A percentile compares a stretch with the other conserved stretches of the same genome.
These are phyloP conservation scores for Palaemon carinicauda DNA, from an alignment of 1,140 invertebrate species.

Conservation along the genomic window DNA sequence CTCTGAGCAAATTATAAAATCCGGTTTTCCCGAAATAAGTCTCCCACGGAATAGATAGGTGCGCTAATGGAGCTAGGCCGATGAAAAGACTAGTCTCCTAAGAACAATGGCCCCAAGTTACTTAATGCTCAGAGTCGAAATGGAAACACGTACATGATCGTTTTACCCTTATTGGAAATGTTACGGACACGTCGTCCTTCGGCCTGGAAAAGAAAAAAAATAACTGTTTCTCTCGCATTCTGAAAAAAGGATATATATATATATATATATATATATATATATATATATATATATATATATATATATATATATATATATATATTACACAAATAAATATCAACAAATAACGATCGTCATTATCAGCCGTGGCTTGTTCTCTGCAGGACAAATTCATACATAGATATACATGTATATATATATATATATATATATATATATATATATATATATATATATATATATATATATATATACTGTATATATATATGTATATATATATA, in stretches of 20 bases:
- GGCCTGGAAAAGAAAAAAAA: background rate
- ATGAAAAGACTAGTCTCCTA: background rate
- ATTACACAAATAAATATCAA: too few species aligned
- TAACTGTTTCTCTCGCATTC: too few species aligned
- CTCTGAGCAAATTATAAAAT: background rate
- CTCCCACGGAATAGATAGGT: background rate
- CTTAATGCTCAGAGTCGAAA: background rate
- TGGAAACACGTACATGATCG: background rate
- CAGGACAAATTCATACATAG: background rate
- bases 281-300: slow-evolving; percentile 13
- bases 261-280: slow-evolving; percentile 20
- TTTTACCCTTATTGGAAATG: background rate
- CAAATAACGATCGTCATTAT: too few species aligned
- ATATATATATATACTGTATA: background rate
- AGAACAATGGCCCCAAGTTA: background rate
- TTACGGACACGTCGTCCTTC: too few species aligned
- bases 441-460: background rate
- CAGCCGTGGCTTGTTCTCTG: too few species aligned
- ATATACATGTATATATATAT: background rate
- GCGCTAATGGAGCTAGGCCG: background rate
- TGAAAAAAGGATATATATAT: background rate
- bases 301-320: slow-evolving; percentile 12
- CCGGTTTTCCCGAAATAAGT: background rate
- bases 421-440: background rate
- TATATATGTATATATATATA: background rate